Percentiles rank a stretch among this genome's conserved stretches.
phyloP scores from a whole-genome alignment of 2,888 invertebrate species.

The Drosophila hamatofila region DNA sequence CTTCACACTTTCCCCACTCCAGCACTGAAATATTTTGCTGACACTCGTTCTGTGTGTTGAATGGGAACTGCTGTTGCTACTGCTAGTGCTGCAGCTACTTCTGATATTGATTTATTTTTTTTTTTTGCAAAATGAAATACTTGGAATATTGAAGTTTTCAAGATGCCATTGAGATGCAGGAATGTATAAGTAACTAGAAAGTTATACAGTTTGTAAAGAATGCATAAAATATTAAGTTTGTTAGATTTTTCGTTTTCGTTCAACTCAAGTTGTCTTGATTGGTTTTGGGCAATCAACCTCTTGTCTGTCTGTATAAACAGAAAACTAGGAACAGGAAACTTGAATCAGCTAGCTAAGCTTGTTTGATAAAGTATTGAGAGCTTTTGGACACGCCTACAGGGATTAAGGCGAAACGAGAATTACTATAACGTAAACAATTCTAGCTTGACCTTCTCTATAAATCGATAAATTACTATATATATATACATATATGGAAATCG shows the following conservation, averaged over 20 bases:
- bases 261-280: neutral
- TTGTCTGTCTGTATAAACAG: neutral
- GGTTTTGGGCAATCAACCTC: neutral
- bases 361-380: neutral
- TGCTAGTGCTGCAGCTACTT: neutral
- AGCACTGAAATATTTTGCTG: constrained; percentile 15
- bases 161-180: neutral
- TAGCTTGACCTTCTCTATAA: neutral
- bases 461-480: neutral
- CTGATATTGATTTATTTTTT: constrained; percentile 32
- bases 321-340: too few species aligned
- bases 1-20: constrained; percentile 6
- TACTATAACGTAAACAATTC: neutral
- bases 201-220: neutral
- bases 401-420: neutral
- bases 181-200: neutral
- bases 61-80: neutral
- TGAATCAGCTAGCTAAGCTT: neutral
- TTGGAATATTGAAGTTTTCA: neutral
- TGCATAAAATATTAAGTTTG: neutral
- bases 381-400: neutral
- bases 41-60: constrained; percentile 6
- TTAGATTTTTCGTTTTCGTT: neutral
- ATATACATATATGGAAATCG: neutral
- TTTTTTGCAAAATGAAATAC: neutral